phyloP scores from a whole-genome alignment of 2,797 vertebrate genomes.

The Platyrinchus mystaceus region DNA sequence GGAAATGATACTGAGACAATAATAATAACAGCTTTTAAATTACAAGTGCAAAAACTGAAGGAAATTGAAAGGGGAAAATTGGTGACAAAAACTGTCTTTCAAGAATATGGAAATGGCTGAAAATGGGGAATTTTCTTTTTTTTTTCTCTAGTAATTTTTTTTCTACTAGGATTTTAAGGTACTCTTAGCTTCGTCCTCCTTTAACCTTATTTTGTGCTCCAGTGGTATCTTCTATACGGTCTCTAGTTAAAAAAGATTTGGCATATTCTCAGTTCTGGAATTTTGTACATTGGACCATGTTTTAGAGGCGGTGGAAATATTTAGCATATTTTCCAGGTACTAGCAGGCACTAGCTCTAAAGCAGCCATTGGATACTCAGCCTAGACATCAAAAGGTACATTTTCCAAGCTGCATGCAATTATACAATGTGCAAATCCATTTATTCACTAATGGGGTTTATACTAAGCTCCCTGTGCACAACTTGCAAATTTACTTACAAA shows the following conservation, averaged over 20 bases:
- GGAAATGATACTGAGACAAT: neutral
- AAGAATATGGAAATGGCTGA: neutral
- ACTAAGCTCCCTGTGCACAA: neutral
- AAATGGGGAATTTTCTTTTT: accelerated
- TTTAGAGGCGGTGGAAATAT: neutral
- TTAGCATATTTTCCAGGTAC: neutral
- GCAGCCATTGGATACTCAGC: neutral
- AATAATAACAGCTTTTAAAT: neutral
- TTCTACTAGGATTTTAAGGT: neutral
- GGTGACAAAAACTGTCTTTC: neutral
- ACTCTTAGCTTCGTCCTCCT: neutral
- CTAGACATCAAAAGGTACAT: neutral
- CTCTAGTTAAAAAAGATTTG: neutral
- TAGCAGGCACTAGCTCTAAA: neutral
- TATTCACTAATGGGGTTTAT: conserved; percentile 15
- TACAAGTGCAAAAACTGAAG: neutral
- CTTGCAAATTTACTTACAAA: conserved; percentile 22
- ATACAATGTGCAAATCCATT: conserved; percentile 11
- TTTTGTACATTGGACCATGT: neutral
- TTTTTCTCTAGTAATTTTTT: neutral
- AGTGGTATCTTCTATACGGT: neutral
- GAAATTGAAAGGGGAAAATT: neutral
- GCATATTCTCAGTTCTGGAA: accelerated
- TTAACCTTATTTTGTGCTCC: neutral
- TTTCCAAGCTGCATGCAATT: neutral